Conservation (phyloP, 1,140 invertebrate species). For the Apis laboriosa region DNA sequence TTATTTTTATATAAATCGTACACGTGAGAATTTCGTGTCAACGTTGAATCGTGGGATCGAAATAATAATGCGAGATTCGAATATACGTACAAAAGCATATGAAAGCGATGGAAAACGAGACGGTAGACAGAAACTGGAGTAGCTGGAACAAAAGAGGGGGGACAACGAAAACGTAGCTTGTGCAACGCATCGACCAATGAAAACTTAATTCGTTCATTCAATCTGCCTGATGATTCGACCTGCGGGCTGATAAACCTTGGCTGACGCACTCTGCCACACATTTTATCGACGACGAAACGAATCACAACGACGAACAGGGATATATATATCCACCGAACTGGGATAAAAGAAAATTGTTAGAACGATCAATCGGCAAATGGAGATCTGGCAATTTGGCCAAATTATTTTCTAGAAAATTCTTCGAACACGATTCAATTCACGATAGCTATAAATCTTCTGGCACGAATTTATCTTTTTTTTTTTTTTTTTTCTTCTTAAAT, state of each 20-base stretch:
- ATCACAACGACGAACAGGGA: not conserved
- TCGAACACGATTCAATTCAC: not conserved
- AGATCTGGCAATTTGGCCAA: not conserved
- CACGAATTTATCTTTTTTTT: too few relatives aligned
- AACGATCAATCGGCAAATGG: slow-evolving; percentile 28
- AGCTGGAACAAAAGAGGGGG: not conserved
- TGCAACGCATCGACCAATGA: slow-evolving; percentile 51
- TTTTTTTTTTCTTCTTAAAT: too few relatives aligned
- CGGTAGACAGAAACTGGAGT: not conserved
- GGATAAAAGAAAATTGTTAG: not conserved
- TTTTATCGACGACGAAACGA: not conserved
- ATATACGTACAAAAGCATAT: not conserved
- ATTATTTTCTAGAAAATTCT: too few relatives aligned
- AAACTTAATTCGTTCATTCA: slow-evolving; percentile 67
- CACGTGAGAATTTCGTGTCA: not conserved
- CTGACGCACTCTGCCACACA: slow-evolving; percentile 1
- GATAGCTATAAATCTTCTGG: too few relatives aligned
- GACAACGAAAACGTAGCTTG: slow-evolving; percentile 14
- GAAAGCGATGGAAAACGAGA: slow-evolving; percentile 8
- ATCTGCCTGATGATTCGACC: slow-evolving; percentile 38
- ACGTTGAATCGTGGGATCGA: not conserved
- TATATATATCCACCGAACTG: not conserved
- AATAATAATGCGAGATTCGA: not conserved
- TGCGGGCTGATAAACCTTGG: slow-evolving; percentile 45
- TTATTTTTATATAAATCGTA: not conserved